Evolutionary conservation across 2,797 vertebrate species (phyloP).

Genomic region (Coregonus ussuriensis): DNA sequence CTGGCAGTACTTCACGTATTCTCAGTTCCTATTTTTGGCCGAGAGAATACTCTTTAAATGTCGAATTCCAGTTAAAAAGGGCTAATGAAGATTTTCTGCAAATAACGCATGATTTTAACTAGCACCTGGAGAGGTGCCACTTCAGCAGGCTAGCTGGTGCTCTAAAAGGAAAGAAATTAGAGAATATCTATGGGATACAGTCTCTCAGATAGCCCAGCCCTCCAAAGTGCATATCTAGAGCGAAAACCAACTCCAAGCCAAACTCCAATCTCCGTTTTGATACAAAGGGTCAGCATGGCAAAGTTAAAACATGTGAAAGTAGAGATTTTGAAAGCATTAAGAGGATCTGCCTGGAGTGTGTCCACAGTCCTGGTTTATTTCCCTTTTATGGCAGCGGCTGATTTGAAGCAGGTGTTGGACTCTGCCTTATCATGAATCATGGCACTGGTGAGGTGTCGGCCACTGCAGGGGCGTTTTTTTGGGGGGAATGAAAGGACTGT

Average conservation of each 20-base stretch:
- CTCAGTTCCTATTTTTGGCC: background rate
- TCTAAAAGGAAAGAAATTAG: background rate
- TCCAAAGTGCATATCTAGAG: background rate
- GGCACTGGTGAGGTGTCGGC: conserved; percentile 38
- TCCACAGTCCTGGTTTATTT: conserved; percentile 54
- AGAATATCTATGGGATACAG: background rate
- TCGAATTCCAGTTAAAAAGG: conserved; percentile 51
- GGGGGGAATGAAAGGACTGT: background rate
- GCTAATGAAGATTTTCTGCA: conserved; percentile 39
- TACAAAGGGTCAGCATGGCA: conserved; percentile 27
- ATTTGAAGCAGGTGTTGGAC: conserved; percentile 66
- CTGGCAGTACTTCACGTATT: conserved; percentile 15
- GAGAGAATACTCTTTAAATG: conserved; percentile 42
- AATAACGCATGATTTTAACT: conserved; percentile 50
- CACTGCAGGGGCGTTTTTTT: conserved; percentile 11
- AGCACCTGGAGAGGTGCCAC: conserved; percentile 10
- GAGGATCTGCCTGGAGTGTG: conserved; percentile 41
- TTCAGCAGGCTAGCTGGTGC: conserved; percentile 16
- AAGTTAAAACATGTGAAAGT: conserved; percentile 49
- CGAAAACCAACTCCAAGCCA: conserved; percentile 8
- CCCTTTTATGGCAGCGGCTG: conserved; percentile 43
- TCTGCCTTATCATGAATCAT: conserved; percentile 2
- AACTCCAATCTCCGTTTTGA: conserved; percentile 36
- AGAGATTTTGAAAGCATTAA: conserved; percentile 23
- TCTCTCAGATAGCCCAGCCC: background rate